Conservation (phyloP, 2,797 vertebrate species). For the Leptatherina wallacei region DNA sequence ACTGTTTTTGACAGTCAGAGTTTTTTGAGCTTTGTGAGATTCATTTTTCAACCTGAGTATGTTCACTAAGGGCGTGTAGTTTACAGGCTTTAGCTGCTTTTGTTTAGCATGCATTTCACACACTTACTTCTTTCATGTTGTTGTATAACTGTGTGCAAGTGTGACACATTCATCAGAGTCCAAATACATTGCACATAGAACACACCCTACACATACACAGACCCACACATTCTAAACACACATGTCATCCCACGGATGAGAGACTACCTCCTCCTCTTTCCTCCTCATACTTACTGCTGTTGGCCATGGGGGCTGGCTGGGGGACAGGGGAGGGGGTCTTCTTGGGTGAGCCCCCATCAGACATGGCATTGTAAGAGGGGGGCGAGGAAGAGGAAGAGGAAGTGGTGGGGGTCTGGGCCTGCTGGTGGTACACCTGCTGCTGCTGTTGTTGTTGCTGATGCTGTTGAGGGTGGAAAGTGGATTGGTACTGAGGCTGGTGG, state of each 20-base stretch:
- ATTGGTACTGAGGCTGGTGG: slow-evolving; percentile 75
- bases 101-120: slow-evolving; percentile 7
- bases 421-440: slow-evolving; percentile 83
- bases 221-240: slow-evolving; percentile 28
- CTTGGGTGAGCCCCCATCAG: slow-evolving; percentile 89
- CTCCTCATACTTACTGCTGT: slow-evolving; percentile 91
- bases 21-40: neutral
- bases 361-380: slow-evolving; percentile 87
- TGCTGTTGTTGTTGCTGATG: slow-evolving; percentile 77
- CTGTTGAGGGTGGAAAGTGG: slow-evolving; percentile 83
- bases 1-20: neutral
- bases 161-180: slow-evolving; percentile 25
- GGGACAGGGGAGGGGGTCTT: slow-evolving; percentile 89
- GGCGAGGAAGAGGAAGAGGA: slow-evolving; percentile 81
- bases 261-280: slow-evolving; percentile 68
- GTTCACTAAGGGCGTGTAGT: too few species aligned
- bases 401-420: slow-evolving; percentile 80
- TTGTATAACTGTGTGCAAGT: slow-evolving; percentile 10
- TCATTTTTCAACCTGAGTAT: neutral
- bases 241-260: slow-evolving; percentile 52
- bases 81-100: too few species aligned
- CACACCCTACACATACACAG: slow-evolving; percentile 19
- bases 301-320: slow-evolving; percentile 85
- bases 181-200: slow-evolving; percentile 12
- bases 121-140: slow-evolving; percentile 8